These are phyloP conservation scores for Gymnocypris eckloni DNA, from an alignment of 2,797 vertebrate species.

Conservation along the genomic window DNA sequence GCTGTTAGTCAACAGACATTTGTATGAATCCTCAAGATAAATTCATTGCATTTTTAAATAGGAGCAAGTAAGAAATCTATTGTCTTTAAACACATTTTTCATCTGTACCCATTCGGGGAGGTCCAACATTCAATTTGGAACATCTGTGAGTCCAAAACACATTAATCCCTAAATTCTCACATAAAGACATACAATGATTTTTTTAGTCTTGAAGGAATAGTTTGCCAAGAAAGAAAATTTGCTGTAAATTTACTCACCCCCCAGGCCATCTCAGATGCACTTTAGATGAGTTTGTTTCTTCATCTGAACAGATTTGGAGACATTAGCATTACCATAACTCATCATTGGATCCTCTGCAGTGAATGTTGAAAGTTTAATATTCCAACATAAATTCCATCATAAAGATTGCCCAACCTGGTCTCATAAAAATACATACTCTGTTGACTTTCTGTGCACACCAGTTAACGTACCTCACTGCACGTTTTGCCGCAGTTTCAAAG, in stretches of 20 bases:
- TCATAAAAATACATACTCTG: too few species aligned
- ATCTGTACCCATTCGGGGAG: neutral
- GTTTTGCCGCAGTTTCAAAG: too few species aligned
- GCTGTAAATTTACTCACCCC: neutral
- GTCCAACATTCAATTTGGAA: slow-evolving; percentile 1
- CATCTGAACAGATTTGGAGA: neutral
- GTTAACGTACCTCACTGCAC: too few species aligned
- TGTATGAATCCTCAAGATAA: slow-evolving; percentile 76
- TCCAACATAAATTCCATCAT: too few species aligned
- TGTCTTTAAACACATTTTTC: neutral
- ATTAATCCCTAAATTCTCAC: slow-evolving; percentile 23
- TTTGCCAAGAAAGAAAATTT: neutral
- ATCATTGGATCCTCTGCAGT: neutral
- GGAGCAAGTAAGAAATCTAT: slow-evolving; percentile 32
- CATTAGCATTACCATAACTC: neutral
- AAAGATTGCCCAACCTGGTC: too few species aligned
- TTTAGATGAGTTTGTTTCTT: neutral
- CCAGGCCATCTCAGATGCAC: neutral
- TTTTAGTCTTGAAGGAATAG: neutral
- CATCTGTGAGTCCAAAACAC: slow-evolving; percentile 3
- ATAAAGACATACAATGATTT: slow-evolving; percentile 8
- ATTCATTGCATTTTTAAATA: slow-evolving; percentile 72
- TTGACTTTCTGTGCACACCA: too few species aligned
- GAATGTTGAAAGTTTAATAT: neutral
- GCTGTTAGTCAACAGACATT: slow-evolving; percentile 84